A percentile compares a stretch with the other conserved stretches of the same genome.
These are phyloP conservation scores for Takifugu rubripes DNA, from an alignment of 2,797 vertebrate genomes.

Conservation along the genomic window DNA sequence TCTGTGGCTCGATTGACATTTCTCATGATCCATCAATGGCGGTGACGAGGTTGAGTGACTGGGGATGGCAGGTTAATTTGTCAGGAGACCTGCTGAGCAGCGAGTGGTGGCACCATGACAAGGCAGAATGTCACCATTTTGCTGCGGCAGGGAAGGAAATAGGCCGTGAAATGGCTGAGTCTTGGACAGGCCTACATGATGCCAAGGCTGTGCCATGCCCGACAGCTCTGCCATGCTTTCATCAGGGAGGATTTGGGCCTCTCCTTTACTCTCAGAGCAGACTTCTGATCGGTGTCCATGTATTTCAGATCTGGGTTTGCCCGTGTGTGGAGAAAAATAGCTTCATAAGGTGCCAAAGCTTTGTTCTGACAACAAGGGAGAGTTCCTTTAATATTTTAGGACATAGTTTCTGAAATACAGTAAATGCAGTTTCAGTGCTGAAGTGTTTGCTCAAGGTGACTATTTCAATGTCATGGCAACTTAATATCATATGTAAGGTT, in stretches of 20 bases:
- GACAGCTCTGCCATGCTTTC: conserved; percentile 25
- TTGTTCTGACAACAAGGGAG: conserved; percentile 4
- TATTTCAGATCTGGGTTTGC: conserved; percentile 1
- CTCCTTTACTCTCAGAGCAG: too few relatives aligned
- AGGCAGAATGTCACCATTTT: conserved; percentile 61
- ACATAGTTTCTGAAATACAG: background rate
- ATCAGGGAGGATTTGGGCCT: conserved; percentile 7
- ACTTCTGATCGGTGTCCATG: conserved; percentile 20
- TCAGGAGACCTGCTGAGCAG: conserved; percentile 59
- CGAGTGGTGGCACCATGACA: conserved; percentile 50
- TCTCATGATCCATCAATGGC: conserved; percentile 72
- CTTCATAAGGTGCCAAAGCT: conserved; percentile 3
- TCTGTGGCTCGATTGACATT: conserved; percentile 47
- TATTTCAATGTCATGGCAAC: too few relatives aligned
- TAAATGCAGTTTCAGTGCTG: background rate
- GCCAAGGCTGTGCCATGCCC: conserved; percentile 29
- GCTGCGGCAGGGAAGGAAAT: conserved; percentile 49
- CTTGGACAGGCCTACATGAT: conserved; percentile 14
- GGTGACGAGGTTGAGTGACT: conserved; percentile 65
- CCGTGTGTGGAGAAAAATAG: conserved; percentile 1
- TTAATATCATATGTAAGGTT: too few relatives aligned
- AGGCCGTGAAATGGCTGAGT: conserved; percentile 57
- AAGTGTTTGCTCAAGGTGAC: too few relatives aligned
- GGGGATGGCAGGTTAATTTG: conserved; percentile 55
- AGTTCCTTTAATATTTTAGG: background rate